Percentiles rank a stretch among this genome's conserved stretches.
phyloP scores from a whole-genome alignment of 2,888 invertebrate genomes.

The Branchellion lobata region DNA sequence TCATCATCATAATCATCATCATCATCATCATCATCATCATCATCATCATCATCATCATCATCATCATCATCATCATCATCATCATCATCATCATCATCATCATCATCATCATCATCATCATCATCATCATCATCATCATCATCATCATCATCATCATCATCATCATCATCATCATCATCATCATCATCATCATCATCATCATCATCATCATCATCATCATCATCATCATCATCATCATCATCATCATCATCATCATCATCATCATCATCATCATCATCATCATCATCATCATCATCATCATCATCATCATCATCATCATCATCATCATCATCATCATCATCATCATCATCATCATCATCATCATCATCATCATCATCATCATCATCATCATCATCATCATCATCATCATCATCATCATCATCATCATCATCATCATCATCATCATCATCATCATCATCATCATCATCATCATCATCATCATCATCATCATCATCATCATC shows the following conservation, averaged over 20 bases:
- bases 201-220: not conserved
- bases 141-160: conserved; percentile 1
- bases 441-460: not conserved
- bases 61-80: conserved; percentile 3
- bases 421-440: conserved; percentile 5
- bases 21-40: not conserved
- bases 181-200: conserved; percentile 5
- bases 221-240: not conserved
- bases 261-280: conserved; percentile 1
- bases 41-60: conserved; percentile 1
- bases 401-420: not conserved
- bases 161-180: not conserved
- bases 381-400: conserved; percentile 1
- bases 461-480: not conserved
- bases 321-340: not conserved
- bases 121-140: not conserved
- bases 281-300: not conserved
- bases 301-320: conserved; percentile 5
- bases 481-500: not conserved
- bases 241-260: not conserved
- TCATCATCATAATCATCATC: conserved; percentile 7
- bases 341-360: not conserved
- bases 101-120: not conserved
- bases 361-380: not conserved
- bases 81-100: no score